Evolutionary conservation across 2,797 vertebrate species (phyloP).

Genomic region (Orientallactaga sibirica): DNA sequence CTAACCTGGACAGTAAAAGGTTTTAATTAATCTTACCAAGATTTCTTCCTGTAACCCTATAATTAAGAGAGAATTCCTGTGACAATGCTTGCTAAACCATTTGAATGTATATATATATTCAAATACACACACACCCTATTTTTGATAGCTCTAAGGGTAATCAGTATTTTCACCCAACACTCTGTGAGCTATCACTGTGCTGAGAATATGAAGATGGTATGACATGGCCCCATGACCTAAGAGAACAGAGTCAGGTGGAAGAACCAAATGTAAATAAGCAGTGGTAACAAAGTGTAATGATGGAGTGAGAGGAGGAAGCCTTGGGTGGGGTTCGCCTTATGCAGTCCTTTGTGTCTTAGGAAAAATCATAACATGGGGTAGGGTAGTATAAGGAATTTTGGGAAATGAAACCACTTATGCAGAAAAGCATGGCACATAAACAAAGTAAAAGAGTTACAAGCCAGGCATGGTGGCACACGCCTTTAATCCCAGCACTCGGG

Average conservation of each 20-base stretch:
- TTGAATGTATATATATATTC: neutral
- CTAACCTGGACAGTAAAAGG: neutral
- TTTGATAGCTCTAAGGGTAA: neutral
- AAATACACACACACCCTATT: neutral
- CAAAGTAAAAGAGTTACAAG: too few species aligned
- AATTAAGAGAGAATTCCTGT: neutral
- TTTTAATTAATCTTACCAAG: constrained; percentile 34
- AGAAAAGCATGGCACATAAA: neutral
- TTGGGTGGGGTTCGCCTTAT: neutral
- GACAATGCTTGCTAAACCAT: neutral
- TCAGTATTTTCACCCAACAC: neutral
- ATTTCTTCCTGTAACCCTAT: constrained; percentile 46
- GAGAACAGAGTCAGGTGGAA: neutral
- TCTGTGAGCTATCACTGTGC: neutral
- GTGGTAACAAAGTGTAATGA: neutral
- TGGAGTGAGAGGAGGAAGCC: neutral
- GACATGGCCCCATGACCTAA: neutral
- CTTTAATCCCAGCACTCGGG: too few species aligned
- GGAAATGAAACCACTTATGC: neutral
- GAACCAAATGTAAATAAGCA: neutral
- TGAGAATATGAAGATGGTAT: neutral
- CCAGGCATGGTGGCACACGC: too few species aligned
- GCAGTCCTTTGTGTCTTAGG: neutral
- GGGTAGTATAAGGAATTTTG: neutral
- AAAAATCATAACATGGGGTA: neutral